Percentiles rank a stretch among this genome's conserved stretches.
Conservation (phyloP, 2,888 invertebrate genomes). For the Choristoneura rosaceana region DNA sequence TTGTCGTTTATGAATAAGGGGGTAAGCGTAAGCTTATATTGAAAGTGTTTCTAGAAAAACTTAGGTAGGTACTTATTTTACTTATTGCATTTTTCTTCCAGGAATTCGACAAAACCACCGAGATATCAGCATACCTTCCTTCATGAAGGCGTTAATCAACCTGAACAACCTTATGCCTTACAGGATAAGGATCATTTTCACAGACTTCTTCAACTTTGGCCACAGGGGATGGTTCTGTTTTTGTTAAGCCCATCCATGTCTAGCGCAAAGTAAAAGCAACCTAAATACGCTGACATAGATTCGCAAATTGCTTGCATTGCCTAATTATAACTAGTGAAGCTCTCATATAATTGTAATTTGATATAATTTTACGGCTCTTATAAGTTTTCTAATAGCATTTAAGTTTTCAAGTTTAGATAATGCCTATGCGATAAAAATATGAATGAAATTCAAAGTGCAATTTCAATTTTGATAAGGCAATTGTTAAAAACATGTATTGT, state of each 20-base stretch:
- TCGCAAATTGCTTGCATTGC: neutral
- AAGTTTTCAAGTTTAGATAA: constrained; percentile 28
- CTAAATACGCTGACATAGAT: neutral
- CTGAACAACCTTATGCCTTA: constrained; percentile 75
- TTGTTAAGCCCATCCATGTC: constrained; percentile 58
- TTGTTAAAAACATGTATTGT: constrained; percentile 10
- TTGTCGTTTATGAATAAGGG: too few species aligned
- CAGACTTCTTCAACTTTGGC: constrained; percentile 76
- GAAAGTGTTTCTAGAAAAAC: too few species aligned
- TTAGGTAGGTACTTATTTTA: too few species aligned
- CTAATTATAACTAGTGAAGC: neutral
- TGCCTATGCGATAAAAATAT: neutral
- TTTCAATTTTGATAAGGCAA: constrained; percentile 23
- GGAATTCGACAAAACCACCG: constrained; percentile 75
- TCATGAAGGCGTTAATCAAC: constrained; percentile 70
- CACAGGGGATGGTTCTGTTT: constrained; percentile 81
- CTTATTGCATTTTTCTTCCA: constrained; percentile 51
- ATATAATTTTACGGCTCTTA: neutral
- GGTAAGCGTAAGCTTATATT: too few species aligned
- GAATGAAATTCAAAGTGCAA: constrained; percentile 31
- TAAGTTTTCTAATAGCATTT: constrained; percentile 36
- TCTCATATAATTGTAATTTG: neutral
- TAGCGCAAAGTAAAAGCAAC: neutral
- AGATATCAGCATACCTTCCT: constrained; percentile 72
- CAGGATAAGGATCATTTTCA: constrained; percentile 74